Percentiles rank a stretch among this genome's conserved stretches.
phyloP scores from a whole-genome alignment of 2,113 vertebrate species.

The Crotophaga sulcirostris region DNA sequence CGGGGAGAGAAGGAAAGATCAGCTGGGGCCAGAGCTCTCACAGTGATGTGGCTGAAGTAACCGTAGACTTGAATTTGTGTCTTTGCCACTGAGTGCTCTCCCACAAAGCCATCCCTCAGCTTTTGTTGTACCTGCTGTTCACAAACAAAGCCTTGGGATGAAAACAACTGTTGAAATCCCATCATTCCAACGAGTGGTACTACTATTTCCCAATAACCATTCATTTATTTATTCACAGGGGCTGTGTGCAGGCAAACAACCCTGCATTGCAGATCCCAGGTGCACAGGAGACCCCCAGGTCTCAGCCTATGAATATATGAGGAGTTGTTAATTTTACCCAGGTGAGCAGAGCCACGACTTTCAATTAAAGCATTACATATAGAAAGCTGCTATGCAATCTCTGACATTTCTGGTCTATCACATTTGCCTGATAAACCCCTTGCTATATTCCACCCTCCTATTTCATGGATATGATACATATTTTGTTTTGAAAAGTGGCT shows the following conservation, averaged over 20 bases:
- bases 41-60: not conserved
- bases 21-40: not conserved
- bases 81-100: not conserved
- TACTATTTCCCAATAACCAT: not conserved
- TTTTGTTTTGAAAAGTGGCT: slow-evolving; percentile 6
- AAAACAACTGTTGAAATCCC: not conserved
- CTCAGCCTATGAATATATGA: not conserved
- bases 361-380: not conserved
- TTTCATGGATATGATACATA: not conserved
- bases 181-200: not conserved
- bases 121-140: not conserved
- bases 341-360: not conserved
- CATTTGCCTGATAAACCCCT: not conserved
- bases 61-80: not conserved
- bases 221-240: not conserved
- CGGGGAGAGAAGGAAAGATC: not conserved
- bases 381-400: not conserved
- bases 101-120: not conserved
- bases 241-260: not conserved
- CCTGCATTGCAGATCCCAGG: not conserved
- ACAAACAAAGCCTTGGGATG: not conserved
- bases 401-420: not conserved
- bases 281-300: not conserved
- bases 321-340: not conserved
- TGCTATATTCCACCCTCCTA: not conserved